Conservation (phyloP, 2,797 vertebrate species). For the Semaprochilodus insignis region DNA sequence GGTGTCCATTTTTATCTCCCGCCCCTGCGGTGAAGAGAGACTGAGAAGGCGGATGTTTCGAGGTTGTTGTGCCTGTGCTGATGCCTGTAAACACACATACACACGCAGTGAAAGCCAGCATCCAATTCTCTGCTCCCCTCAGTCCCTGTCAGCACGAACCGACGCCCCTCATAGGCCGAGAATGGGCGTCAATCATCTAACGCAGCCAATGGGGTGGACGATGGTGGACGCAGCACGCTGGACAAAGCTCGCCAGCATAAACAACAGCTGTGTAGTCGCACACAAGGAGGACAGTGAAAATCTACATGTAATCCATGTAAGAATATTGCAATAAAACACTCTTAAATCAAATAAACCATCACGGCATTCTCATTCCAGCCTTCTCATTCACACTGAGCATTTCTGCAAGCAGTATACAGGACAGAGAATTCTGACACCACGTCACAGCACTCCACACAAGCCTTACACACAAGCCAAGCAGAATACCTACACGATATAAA, state of each 20-base stretch:
- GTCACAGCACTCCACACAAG: no score
- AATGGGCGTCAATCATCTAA: constrained; percentile 62
- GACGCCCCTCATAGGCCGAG: constrained; percentile 62
- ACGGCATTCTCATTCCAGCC: background rate
- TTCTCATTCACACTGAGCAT: no score
- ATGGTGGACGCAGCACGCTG: constrained; percentile 36
- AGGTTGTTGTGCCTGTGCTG: constrained; percentile 54
- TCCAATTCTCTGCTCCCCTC: constrained; percentile 63
- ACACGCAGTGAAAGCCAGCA: constrained; percentile 44
- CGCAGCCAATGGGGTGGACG: constrained; percentile 62
- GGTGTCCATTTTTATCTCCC: constrained; percentile 24
- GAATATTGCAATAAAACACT: no score
- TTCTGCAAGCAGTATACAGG: no score
- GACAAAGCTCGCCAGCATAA: constrained; percentile 37
- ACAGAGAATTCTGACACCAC: no score
- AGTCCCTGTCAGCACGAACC: constrained; percentile 52
- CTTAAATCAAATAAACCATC: no score
- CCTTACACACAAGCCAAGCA: background rate
- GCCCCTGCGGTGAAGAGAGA: constrained; percentile 27
- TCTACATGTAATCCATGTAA: no score
- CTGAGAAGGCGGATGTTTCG: constrained; percentile 52
- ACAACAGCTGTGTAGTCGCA: constrained; percentile 10
- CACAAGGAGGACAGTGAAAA: background rate
- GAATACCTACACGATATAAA: background rate
- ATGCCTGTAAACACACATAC: constrained; percentile 62